phyloP scores from a whole-genome alignment of 2,797 vertebrate genomes.

The Mionectes olivaceus region DNA sequence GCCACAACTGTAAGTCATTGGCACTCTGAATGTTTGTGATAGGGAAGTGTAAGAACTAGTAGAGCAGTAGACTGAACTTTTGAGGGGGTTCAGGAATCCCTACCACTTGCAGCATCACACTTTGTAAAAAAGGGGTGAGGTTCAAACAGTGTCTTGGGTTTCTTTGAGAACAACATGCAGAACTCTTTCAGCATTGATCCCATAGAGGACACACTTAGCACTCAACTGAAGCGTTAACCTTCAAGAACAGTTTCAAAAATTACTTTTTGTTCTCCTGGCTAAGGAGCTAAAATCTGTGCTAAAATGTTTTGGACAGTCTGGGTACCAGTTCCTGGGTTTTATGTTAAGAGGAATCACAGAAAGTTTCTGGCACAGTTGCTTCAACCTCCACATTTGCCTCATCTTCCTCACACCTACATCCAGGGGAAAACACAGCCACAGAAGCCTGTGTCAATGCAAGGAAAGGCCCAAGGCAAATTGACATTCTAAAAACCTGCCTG shows the following conservation, averaged over 20 bases:
- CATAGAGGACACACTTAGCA: not conserved
- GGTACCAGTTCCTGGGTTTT: not conserved
- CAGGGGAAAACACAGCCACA: not conserved
- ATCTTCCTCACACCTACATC: not conserved
- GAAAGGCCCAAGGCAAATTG: not conserved
- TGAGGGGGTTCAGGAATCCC: not conserved
- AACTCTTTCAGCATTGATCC: not conserved
- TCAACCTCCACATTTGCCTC: not conserved
- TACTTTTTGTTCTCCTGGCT: not conserved
- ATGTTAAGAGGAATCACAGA: not conserved
- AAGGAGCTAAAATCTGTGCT: not conserved
- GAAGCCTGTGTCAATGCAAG: not conserved
- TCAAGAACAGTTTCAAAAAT: not conserved
- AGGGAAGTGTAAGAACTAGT: not conserved
- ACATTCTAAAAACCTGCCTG: not conserved
- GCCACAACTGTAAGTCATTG: rapidly evolving
- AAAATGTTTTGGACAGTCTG: not conserved
- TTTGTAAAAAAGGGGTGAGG: not conserved
- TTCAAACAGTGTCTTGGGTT: not conserved
- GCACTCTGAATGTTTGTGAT: not conserved
- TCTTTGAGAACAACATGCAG: not conserved
- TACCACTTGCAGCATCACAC: not conserved
- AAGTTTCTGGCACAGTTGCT: not conserved
- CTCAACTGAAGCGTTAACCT: not conserved
- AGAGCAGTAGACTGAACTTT: not conserved